Conservation (phyloP, 1,140 invertebrate genomes). For the Drosophila azteca region DNA sequence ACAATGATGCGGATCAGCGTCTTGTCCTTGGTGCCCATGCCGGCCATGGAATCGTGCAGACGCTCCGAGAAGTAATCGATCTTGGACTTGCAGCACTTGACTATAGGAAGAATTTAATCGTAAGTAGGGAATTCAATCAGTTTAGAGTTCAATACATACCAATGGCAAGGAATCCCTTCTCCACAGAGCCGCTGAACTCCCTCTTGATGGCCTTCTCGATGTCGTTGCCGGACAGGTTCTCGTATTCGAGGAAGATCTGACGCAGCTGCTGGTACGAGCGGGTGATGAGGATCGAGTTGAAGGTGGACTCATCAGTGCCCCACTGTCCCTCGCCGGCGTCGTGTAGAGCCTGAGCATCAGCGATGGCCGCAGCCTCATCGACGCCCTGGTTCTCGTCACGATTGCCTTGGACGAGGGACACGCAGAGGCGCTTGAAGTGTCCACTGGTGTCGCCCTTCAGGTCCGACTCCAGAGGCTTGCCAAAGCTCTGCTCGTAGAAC, state of each 20-base stretch:
- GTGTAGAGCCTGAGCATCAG: slow-evolving; percentile 89
- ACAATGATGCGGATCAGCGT: slow-evolving; percentile 95
- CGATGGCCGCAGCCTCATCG: slow-evolving; percentile 87
- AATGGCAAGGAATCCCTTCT: slow-evolving; percentile 93
- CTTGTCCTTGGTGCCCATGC: slow-evolving; percentile 94
- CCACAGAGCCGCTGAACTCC: slow-evolving; percentile 94
- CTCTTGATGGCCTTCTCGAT: slow-evolving; percentile 94
- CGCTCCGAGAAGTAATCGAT: slow-evolving; percentile 97
- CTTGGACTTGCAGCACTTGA: slow-evolving; percentile 95
- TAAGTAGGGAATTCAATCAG: neutral
- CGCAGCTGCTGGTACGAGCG: slow-evolving; percentile 92
- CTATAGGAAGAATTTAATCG: slow-evolving; percentile 83
- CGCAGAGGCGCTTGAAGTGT: slow-evolving; percentile 94
- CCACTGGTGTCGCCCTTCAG: slow-evolving; percentile 96
- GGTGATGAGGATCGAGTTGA: slow-evolving; percentile 92
- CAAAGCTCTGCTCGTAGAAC: slow-evolving; percentile 95
- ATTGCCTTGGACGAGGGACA: slow-evolving; percentile 92
- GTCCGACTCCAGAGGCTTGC: slow-evolving; percentile 93
- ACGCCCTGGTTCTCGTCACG: slow-evolving; percentile 91
- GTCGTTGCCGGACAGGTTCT: slow-evolving; percentile 89
- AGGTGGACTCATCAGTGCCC: slow-evolving; percentile 94
- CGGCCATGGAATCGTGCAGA: slow-evolving; percentile 94
- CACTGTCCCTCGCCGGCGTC: slow-evolving; percentile 91
- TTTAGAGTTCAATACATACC: slow-evolving; percentile 85
- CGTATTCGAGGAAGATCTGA: slow-evolving; percentile 92